Percentiles rank a stretch among this genome's conserved stretches.
Conservation (phyloP, 2,888 invertebrate species). For the Ypsolopha scabrella region DNA sequence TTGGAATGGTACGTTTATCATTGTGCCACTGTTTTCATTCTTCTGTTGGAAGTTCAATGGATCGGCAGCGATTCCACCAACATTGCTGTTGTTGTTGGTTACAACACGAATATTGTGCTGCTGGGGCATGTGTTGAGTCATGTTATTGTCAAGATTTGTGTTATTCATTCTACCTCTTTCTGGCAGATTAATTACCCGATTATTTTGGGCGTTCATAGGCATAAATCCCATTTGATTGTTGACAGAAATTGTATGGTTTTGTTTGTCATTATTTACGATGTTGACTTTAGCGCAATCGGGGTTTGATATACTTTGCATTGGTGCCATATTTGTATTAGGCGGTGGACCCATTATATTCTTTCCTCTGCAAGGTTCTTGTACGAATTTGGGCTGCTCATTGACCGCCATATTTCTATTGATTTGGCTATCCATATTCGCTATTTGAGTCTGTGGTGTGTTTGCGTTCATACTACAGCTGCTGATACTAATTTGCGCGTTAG, state of each 20-base stretch:
- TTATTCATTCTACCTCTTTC: conserved; percentile 51
- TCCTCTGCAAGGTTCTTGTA: conserved; percentile 47
- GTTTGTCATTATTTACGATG: conserved; percentile 47
- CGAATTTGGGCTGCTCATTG: conserved; percentile 47
- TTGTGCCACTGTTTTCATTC: conserved; percentile 48
- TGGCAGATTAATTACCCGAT: conserved; percentile 57
- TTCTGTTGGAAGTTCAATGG: conserved; percentile 55
- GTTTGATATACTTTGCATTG: conserved; percentile 38
- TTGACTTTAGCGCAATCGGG: conserved; percentile 56
- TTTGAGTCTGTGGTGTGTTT: conserved; percentile 37
- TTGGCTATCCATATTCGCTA: conserved; percentile 44
- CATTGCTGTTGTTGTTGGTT: conserved; percentile 49
- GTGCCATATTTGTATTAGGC: conserved; percentile 27
- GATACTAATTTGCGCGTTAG: conserved; percentile 49
- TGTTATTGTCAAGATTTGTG: conserved; percentile 41
- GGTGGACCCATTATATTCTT: conserved; percentile 56
- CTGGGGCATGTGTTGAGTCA: conserved; percentile 52
- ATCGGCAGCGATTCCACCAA: conserved; percentile 38
- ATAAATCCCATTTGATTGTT: conserved; percentile 59
- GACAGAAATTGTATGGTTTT: conserved; percentile 51
- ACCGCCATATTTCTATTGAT: conserved; percentile 43
- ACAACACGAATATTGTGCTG: conserved; percentile 62
- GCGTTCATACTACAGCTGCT: conserved; percentile 51
- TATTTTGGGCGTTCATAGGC: conserved; percentile 59
- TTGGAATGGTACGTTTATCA: conserved; percentile 65